These are phyloP conservation scores for Champsocephalus esox DNA, from an alignment of 2,797 vertebrate species.

Conservation along the genomic window DNA sequence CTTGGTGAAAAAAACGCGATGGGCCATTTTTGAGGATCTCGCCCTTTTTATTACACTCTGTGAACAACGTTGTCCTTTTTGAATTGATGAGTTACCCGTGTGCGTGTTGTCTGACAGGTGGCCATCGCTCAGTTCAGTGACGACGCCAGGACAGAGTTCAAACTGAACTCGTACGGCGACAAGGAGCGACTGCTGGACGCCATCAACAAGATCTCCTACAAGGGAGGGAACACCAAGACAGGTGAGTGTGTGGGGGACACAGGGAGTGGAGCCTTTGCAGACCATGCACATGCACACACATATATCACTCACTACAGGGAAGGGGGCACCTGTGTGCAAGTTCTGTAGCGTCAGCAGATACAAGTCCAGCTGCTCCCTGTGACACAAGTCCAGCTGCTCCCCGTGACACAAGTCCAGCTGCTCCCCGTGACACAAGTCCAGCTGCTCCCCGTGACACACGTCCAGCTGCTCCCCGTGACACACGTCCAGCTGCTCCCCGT, in stretches of 20 bases:
- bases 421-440: background rate
- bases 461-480: background rate
- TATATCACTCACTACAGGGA: no score
- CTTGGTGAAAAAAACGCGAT: no score
- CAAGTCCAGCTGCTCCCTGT: background rate
- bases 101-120: conserved; percentile 81
- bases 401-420: background rate
- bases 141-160: conserved; percentile 95
- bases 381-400: background rate
- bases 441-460: background rate
- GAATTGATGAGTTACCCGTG: background rate
- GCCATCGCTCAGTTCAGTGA: conserved; percentile 97
- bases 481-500: background rate
- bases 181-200: conserved; percentile 94
- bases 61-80: no score
- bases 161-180: conserved; percentile 88
- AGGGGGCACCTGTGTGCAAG: no score
- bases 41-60: no score
- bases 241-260: conserved; percentile 72
- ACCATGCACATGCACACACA: no score
- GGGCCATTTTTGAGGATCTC: no score
- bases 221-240: conserved; percentile 98
- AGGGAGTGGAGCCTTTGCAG: no score
- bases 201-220: conserved; percentile 93
- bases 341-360: no score